Conservation (phyloP, 2,113 vertebrate species). For the Bufo bufo region DNA sequence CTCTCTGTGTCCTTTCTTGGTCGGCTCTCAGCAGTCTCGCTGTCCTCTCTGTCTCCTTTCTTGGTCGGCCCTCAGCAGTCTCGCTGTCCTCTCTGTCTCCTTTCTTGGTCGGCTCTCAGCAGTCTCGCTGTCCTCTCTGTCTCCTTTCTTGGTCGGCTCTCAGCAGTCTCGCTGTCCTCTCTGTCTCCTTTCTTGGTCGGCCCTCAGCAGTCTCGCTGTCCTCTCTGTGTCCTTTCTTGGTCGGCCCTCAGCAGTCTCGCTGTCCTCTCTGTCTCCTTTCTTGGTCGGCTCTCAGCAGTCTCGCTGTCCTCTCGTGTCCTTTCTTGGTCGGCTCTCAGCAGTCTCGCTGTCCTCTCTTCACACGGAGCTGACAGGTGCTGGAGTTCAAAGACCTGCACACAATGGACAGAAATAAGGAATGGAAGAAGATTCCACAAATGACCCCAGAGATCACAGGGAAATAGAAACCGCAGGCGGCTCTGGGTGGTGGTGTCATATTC, state of each 20-base stretch:
- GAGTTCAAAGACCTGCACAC: conserved; percentile 67
- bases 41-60: neutral
- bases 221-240: conserved; percentile 59
- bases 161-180: conserved; percentile 49
- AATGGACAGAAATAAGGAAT: conserved; percentile 62
- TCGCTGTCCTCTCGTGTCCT: neutral
- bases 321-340: conserved; percentile 60
- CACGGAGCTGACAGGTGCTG: conserved; percentile 61
- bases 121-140: conserved; percentile 35
- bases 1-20: conserved; percentile 23
- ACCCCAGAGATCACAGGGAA: conserved; percentile 55
- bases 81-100: conserved; percentile 43
- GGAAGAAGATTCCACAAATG: conserved; percentile 54
- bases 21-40: conserved; percentile 47
- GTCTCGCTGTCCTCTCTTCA: conserved; percentile 55
- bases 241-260: conserved; percentile 56
- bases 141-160: conserved; percentile 58
- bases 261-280: conserved; percentile 51
- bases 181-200: neutral
- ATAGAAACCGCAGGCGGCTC: conserved; percentile 12
- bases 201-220: conserved; percentile 28
- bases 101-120: too few relatives aligned
- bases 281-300: conserved; percentile 45
- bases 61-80: conserved; percentile 59
- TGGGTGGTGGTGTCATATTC: conserved; percentile 28